Evolutionary conservation across 2,113 vertebrate species (phyloP), one percentile per base, ranked within the genome.

Genomic region (Sitta europaea): DNA sequence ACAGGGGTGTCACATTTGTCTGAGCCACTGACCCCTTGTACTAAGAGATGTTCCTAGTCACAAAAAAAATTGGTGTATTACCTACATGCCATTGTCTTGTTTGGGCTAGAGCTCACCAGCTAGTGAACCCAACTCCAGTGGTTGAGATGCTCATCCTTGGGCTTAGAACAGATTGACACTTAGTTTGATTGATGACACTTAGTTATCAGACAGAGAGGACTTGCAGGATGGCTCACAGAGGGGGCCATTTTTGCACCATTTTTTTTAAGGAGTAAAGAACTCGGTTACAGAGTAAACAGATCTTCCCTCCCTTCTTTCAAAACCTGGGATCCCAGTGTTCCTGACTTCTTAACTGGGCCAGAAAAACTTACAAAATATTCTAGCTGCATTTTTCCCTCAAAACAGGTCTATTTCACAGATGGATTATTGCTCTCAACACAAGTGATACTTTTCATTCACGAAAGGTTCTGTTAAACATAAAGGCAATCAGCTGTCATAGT

Each of bases 141-240:
- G 16, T 0, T 75, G 7, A 3, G 2, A 38, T 0, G 1, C 7
- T 68, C 16, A 17, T 42, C 36, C 18, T 87, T 47, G 35, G 21
- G 33, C 21, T 55, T 76, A 58, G 29, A 63, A 12, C 17, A 61
- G 24, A 20, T 40, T 24, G 19, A 68, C 14, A 40, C n/a, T n/a
- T n/a, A n/a, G n/a, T n/a, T n/a, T n/a, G n/a, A n/a, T n/a, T n/a
- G n/a, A n/a, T n/a, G n/a, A n/a, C n/a, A n/a, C 4, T 38, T 63
- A 9, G 3, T 63, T 43, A 72, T 50, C 31, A 63, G 25, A 36
- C 27, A 62, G 33, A 38, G 25, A n/a, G n/a, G n/a, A n/a, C 18
- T 72, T 88, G 19, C 23, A 63, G 54, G 31, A 47, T 4, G 48
- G 24, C 67, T 7, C 19, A n/a, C 13, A 51, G 53, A 79, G 53